Base-by-base conservation (phyloP, 2,888 invertebrate genomes). In the Tetragonisca angustula region DNA sequence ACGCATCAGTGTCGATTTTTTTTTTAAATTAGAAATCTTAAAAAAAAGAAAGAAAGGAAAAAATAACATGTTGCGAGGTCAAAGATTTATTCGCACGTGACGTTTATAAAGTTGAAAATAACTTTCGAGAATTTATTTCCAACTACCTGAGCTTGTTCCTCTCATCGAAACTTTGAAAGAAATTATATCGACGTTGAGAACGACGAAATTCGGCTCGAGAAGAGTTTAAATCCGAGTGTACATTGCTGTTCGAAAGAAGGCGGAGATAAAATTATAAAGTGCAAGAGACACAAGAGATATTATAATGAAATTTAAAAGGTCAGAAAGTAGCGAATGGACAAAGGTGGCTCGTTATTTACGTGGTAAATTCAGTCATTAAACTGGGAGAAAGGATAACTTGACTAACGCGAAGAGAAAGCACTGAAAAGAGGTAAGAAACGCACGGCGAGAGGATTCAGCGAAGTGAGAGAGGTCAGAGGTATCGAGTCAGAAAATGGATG, bases 401-500 rank as follows among this genome's bases (percentile, higher is more conserved):
- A 65, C 69, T 59, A 70, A 76, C 62, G 50, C 43, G 21, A 24
- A 50, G 70, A 36, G 32, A 56, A 43, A 61, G 32, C 54, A 49
- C 49, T n/a, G 49, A 6, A 49, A 62, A 43, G 24, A 52, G 27
- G 62, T 36, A 49, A 54, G 64, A 49, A 56, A 49, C 62, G 49
- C 27, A 76, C 54, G 17, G 15, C 9, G 43, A 13, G 56, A 19
- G 36, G 74, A 24, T 70, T 52, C 69, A 70, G 19, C 64, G 69
- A 50, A 36, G 49, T 76, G 52, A n/a, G 68, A 62, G 43, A 79
- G 52, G 24, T 59, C 49, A 68, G 62, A 69, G 49, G 52, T 62
- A 62, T 56, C 62, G 62, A 54, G 62, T 69, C 62, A 64, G 79
- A 75, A 79, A 79, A 67, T 67, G 61, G 50, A 79, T 43, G 75